Percentiles rank a stretch among this genome's conserved stretches.
Evolutionary conservation across 2,113 vertebrate species (phyloP).

Genomic region (Anguilla japonica): DNA sequence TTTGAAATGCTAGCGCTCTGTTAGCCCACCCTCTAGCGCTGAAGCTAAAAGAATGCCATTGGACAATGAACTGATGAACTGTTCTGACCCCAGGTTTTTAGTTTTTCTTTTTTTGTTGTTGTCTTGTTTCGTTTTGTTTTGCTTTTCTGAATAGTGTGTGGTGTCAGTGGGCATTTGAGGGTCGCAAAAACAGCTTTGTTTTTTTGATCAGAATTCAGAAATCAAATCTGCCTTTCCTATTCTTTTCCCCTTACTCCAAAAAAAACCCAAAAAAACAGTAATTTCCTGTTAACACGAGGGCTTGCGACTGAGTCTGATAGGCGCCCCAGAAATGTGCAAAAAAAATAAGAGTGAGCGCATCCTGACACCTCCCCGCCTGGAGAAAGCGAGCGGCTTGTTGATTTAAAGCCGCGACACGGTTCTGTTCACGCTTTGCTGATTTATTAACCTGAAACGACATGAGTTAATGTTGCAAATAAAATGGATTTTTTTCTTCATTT

Average conservation of each 20-base stretch:
- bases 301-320: neutral
- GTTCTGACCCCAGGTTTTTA: neutral
- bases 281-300: neutral
- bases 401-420: neutral
- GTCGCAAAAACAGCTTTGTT: neutral
- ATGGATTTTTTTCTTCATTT: conserved; percentile 26
- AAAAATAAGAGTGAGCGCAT: neutral
- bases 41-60: neutral
- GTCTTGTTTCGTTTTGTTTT: neutral
- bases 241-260: neutral
- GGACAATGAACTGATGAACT: neutral
- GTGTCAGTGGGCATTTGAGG: neutral
- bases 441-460: neutral
- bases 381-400: neutral
- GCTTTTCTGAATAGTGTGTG: neutral
- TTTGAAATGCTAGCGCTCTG: conserved; percentile 18
- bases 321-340: neutral
- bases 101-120: too few species aligned
- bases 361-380: neutral
- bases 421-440: neutral
- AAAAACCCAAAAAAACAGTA: neutral
- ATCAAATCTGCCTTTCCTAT: neutral
- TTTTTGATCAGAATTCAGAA: neutral
- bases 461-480: neutral
- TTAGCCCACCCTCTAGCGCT: neutral